Base-by-base conservation (phyloP, 2,797 vertebrate genomes). In the Smutsia gigantea region DNA sequence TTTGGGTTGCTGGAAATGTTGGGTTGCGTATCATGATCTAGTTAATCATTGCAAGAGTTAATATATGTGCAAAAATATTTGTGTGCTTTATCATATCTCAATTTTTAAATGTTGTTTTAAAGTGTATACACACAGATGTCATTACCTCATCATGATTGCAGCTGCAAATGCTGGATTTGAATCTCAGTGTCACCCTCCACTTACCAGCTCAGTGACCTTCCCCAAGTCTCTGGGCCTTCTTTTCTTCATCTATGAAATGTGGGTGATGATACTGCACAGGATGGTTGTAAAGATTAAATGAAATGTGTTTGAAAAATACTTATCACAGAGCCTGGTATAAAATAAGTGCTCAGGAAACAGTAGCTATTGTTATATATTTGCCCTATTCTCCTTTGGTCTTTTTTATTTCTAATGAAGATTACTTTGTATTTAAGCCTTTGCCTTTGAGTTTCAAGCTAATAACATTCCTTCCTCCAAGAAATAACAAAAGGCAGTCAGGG, bases 351-450 rank as follows among this genome's bases (percentile, higher is more conserved):
- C 46, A 72, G 69, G 57, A 93, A 88, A 95, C 81, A 93, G 59
- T 77, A 82, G 10, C 34, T 61, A 84, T 49, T 91, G 39, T 86
- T 96, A 59, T 29, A 37, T 79, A 87, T 94, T 92, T 91, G 93
- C 82, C 68, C 63, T 94, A 68, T 82, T 93, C 68, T 93, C 34
- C 29, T 83, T 83, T 42, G 25, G 46, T 59, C 59, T 92, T 81
- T 93, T 64, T 63, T 23, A 69, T 85, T 83, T 93, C 81, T 61
- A 90, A 95, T 90, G 86, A 94, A 96, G 93, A 90, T 95, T 93
- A 90, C 87, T 97, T 96, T 95, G 34, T 93, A 77, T 96, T 93
- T 93, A 71, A 94, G 46, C 53, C 64, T 96, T 94, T 96, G 92
- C 83, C 39, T 84, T n/a, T 95, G 88, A 94, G 59, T 96, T 97